Percentiles rank a stretch among this genome's conserved stretches.
These are phyloP conservation scores for Nasua narica DNA, from an alignment of 2,797 vertebrate genomes.

Conservation along the genomic window DNA sequence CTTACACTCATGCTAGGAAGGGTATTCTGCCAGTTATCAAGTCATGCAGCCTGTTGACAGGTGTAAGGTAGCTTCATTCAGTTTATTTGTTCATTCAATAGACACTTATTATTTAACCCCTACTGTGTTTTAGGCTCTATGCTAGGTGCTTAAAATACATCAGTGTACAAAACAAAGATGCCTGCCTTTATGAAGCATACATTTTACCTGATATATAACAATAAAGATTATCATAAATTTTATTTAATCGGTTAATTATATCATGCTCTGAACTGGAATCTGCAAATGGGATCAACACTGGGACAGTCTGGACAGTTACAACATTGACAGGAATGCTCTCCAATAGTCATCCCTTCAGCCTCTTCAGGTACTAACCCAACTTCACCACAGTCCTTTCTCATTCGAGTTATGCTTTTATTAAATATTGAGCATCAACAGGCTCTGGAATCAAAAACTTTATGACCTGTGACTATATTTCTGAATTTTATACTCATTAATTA, in stretches of 20 bases:
- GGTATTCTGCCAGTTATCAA: background rate
- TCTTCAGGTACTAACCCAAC: background rate
- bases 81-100: background rate
- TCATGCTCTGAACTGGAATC: background rate
- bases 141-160: background rate
- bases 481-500: background rate
- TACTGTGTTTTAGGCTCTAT: background rate
- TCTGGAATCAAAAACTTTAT: background rate
- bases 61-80: background rate
- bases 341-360: rapidly evolving
- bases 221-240: background rate
- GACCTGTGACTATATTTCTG: background rate
- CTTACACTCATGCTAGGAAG: background rate
- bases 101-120: background rate
- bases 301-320: background rate
- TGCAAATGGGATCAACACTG: background rate
- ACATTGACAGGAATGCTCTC: background rate
- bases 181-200: background rate
- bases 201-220: background rate
- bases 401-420: background rate
- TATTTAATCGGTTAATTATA: background rate
- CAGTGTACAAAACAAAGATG: background rate
- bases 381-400: background rate
- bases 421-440: background rate
- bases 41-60: background rate